Evolutionary conservation across 2,888 invertebrate species (phyloP), one percentile per base, ranked within the genome.

Genomic region (Mayetiola destructor): DNA sequence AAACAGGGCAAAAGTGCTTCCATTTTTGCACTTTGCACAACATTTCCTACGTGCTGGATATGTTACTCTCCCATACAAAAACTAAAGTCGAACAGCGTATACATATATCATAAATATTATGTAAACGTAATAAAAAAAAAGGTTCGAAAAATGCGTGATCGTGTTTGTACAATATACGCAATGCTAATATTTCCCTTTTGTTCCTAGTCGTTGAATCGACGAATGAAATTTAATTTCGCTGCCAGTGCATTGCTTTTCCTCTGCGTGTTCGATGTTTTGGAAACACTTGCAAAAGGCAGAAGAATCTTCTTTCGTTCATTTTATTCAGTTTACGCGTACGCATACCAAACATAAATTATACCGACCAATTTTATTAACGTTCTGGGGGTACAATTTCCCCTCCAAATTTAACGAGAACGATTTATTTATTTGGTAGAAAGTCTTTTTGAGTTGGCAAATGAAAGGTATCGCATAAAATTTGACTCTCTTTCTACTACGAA

Each of bases 71-170:
- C 48, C 48, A 27, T 48, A 27, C n/a, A n/a, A n/a, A 48, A 48
- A 48, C 48, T 27, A 27, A 12, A 23, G 27, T 48, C n/a, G 27
- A 27, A 48, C 27, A 27, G 48, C 48, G 48, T 48, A 23, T n/a
- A n/a, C n/a, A n/a, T n/a, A n/a, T 48, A 48, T 48, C 48, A 48
- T 48, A 48, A 48, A 48, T 48, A 48, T 48, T 48, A 48, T 27
- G 27, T 48, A 48, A 48, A n/a, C n/a, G n/a, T n/a, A n/a, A n/a
- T n/a, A n/a, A 27, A 48, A 48, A 48, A 48, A 27, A 48, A 48
- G 48, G 48, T 48, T 48, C 48, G 48, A 48, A 48, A 48, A 48
- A 48, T 48, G 48, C 48, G 48, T 48, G 48, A 48, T 48, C 48
- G 27, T 48, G 48, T 42, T 3, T 23, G 14, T 12, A 23, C 10